Conservation (phyloP, 2,113 vertebrate species). For the Reinhardtius hippoglossoides region DNA sequence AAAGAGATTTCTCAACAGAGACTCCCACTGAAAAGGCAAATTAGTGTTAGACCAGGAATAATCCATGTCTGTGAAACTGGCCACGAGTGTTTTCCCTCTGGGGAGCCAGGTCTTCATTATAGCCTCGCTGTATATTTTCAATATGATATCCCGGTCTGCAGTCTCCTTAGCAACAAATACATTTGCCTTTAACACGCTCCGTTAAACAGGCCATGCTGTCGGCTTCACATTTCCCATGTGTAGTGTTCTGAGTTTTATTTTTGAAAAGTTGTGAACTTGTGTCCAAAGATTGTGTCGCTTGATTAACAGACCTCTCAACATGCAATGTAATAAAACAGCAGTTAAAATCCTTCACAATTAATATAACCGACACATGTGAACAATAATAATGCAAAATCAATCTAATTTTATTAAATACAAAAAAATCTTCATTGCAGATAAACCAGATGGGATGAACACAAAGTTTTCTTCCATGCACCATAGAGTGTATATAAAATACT, state of each 20-base stretch:
- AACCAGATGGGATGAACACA: background rate
- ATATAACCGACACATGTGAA: too few relatives aligned
- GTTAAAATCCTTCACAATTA: too few relatives aligned
- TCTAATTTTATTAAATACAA: too few relatives aligned
- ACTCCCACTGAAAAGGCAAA: slow-evolving; percentile 53
- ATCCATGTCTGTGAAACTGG: slow-evolving; percentile 65
- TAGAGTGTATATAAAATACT: too few relatives aligned
- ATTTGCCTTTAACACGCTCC: slow-evolving; percentile 6
- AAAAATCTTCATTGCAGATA: background rate
- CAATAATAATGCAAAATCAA: too few relatives aligned
- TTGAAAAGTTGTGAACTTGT: too few relatives aligned
- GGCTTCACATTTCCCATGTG: background rate
- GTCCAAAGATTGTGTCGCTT: too few relatives aligned
- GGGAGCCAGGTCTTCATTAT: slow-evolving; percentile 60
- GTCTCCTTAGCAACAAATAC: slow-evolving; percentile 40
- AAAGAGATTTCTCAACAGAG: slow-evolving; percentile 62
- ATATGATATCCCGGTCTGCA: slow-evolving; percentile 22
- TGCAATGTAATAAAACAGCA: too few relatives aligned
- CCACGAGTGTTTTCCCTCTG: slow-evolving; percentile 60
- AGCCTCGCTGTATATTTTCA: slow-evolving; percentile 10
- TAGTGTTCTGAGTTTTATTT: background rate
- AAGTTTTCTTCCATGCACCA: too few relatives aligned
- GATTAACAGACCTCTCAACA: too few relatives aligned
- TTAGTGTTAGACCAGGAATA: slow-evolving; percentile 53
- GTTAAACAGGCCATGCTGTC: background rate